Evolutionary conservation across 2,888 invertebrate genomes (phyloP), one percentile per base, ranked within the genome.

Genomic region (Sericinus montela): DNA sequence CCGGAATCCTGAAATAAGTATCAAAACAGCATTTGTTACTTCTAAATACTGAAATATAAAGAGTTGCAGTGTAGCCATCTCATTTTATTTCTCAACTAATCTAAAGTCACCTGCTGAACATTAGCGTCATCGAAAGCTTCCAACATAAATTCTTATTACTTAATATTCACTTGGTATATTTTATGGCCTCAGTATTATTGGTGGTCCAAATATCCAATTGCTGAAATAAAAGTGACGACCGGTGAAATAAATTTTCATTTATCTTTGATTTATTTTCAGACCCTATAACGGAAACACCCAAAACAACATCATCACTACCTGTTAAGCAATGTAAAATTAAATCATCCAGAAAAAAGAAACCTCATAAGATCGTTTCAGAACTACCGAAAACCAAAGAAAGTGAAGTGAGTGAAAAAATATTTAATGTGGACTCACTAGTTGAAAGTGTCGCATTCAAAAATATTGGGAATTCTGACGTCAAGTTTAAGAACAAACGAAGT

Each of bases 401-500:
- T 10, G 32, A 32, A 32, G n/a, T 2, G 9, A 14, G 45, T 10
- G 7, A 9, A 35, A 14, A 25, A 14, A 32, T 37, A 8, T 19
- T 19, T 30, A 30, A 42, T 15, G 34, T 11, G 42, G 38, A 46
- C 8, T 23, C 14, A 3, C 25, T 36, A 15, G 29, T 45, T 5
- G 42, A 54, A 25, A 44, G 28, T 19, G 14, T 35, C 4, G 45
- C 51, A 39, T 30, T 53, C 16, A 45, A 48, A 30, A 32, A 34
- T 38, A 48, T 57, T 36, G 45, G 48, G 28, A 57, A 54, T 42
- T 48, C 52, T 15, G 72, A 69, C 19, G 62, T 61, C 0, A 71
- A 59, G 52, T 78, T 80, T 29, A 56, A 63, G 0, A 67, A 68
- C 7, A 83, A 80, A 53, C 65, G 73, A 8, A 67, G 51, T 0